Evolutionary conservation across 2,113 vertebrate genomes (phyloP).

Genomic region (Zingel zingel): DNA sequence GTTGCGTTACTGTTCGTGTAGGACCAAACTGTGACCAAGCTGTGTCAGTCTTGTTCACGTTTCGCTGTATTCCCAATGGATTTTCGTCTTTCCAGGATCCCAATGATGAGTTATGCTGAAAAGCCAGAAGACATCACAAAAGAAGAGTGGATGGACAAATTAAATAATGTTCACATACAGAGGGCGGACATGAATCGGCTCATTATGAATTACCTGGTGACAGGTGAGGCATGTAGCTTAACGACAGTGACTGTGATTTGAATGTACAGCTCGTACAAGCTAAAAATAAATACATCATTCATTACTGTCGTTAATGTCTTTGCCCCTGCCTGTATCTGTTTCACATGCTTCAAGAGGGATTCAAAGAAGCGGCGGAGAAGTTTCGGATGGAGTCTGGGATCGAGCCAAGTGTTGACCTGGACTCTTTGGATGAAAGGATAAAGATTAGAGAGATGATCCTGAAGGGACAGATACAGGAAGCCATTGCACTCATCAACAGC

Average conservation of each 20-base stretch:
- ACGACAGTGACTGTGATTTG: neutral
- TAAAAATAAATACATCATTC: neutral
- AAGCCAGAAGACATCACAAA: slow-evolving; percentile 98
- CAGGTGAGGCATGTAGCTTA: slow-evolving; percentile 82
- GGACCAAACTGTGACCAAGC: slow-evolving; percentile 66
- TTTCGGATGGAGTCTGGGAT: slow-evolving; percentile 99
- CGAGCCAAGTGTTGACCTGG: slow-evolving; percentile 96
- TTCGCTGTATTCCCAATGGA: slow-evolving; percentile 31
- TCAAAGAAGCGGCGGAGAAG: slow-evolving; percentile 99
- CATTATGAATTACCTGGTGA: slow-evolving; percentile 99
- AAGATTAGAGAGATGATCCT: slow-evolving; percentile 99
- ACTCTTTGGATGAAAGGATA: slow-evolving; percentile 97
- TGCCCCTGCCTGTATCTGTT: slow-evolving; percentile 41
- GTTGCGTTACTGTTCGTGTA: slow-evolving; percentile 46
- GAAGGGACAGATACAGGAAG: slow-evolving; percentile 98
- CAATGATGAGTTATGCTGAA: slow-evolving; percentile 98
- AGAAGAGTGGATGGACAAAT: slow-evolving; percentile 99
- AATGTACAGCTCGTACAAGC: neutral
- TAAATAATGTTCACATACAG: slow-evolving; percentile 98
- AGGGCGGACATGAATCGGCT: slow-evolving; percentile 99
- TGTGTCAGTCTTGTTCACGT: slow-evolving; percentile 73
- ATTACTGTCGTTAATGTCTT: neutral
- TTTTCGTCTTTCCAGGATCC: slow-evolving; percentile 75
- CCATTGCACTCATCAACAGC: slow-evolving; percentile 96
- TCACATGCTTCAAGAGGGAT: slow-evolving; percentile 89